Percentiles rank a stretch among this genome's conserved stretches.
These are phyloP conservation scores for Trematomus loennbergii DNA, from an alignment of 2,113 vertebrate species.

Conservation along the genomic window DNA sequence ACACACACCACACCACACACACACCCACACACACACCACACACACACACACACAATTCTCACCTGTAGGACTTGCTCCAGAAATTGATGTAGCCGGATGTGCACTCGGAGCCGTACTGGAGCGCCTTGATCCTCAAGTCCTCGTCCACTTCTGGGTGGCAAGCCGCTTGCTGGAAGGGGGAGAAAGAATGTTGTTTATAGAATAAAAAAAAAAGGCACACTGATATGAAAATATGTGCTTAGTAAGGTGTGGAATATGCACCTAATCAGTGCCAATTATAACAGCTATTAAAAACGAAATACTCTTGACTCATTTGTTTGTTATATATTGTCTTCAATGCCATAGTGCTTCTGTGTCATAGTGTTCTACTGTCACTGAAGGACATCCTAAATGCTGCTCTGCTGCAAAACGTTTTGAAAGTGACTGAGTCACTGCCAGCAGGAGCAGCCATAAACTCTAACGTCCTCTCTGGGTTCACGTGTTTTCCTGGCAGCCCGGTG, in stretches of 20 bases:
- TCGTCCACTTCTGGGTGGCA: slow-evolving; percentile 90
- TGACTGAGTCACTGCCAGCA: slow-evolving; percentile 55
- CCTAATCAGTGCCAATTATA: neutral
- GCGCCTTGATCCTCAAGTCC: slow-evolving; percentile 88
- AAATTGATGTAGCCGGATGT: slow-evolving; percentile 92
- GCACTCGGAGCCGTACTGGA: slow-evolving; percentile 92
- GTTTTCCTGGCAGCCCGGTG: slow-evolving; percentile 54
- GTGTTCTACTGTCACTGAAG: slow-evolving; percentile 34
- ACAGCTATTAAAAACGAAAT: neutral
- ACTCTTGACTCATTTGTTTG: neutral
- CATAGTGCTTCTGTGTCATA: neutral
- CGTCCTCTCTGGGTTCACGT: slow-evolving; percentile 50
- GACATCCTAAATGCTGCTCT: slow-evolving; percentile 46
- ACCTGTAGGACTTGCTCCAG: slow-evolving; percentile 96
- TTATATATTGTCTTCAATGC: slow-evolving; percentile 10
- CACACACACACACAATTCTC: slow-evolving; percentile 30
- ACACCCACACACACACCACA: neutral
- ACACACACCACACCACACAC: neutral
- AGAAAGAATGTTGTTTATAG: slow-evolving; percentile 4
- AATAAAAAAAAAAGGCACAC: slow-evolving; percentile 2
- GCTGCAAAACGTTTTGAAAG: slow-evolving; percentile 66
- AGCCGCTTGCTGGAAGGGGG: slow-evolving; percentile 89
- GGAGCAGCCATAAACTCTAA: slow-evolving; percentile 41
- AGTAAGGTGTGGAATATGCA: neutral
- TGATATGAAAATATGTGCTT: neutral